Base-by-base conservation (phyloP, 2,113 vertebrate species). In the Bujurquina vittata region DNA sequence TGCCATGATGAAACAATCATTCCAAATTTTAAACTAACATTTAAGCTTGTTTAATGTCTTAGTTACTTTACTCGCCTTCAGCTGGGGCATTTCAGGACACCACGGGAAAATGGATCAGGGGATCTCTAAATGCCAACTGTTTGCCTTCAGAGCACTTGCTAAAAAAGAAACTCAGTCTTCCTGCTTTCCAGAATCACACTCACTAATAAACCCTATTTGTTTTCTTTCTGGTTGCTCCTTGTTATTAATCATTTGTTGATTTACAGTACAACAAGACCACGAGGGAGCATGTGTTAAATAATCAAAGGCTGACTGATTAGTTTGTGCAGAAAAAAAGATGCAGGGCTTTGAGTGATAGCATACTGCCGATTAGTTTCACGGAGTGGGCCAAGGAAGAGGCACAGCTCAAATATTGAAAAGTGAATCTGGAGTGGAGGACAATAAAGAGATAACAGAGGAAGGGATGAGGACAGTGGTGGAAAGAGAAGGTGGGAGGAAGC, bases 41-140 rank as follows among this genome's bases (percentile, higher is more conserved):
- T 22, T 22, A 56, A 56, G 20, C 77, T 75, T 62, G 56, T 84
- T 83, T 72, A 61, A 82, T 49, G 86, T 75, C 31, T 57, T 75
- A 72, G 84, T 88, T 75, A 31, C 18, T 56, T 52, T 77, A 31
- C 29, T 85, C 56, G 78, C 79, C 49, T 49, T 80, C 63, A 52
- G 37, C 14, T 12, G 29, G 85, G 77, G 74, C 80, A 86, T 92
- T 91, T 91, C 65, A 67, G 84, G 63, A 77, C 60, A 58, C 81
- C 81, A 84, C 40, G 75, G 29, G 35, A 72, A 29, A 74, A 85
- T 67, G 2, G 31, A 84, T 84, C 61, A 4, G 4, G 80, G 86
- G 89, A 83, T 55, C 60, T 84, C 29, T 79, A 92, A 94, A 94
- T 92, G 89, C 91, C 88, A 93, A 85, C 79, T 82, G 79, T 85